Evolutionary conservation across 2,797 vertebrate genomes (phyloP).

Genomic region (Epinephelus coioides): DNA sequence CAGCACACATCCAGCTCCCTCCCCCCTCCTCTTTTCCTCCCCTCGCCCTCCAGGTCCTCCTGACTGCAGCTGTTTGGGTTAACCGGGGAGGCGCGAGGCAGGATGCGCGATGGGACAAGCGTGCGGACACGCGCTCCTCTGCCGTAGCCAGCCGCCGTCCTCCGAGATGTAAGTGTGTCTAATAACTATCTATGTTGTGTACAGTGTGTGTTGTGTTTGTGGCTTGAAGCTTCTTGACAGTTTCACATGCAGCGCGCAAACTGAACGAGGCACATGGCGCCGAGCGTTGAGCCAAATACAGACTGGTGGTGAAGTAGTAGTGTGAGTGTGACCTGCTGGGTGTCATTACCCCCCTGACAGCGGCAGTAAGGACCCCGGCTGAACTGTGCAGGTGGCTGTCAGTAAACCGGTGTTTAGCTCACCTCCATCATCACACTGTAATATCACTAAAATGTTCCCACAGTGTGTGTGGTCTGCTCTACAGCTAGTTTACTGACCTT

Average conservation of each 20-base stretch:
- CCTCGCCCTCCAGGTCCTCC: conserved; percentile 22
- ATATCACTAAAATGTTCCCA: neutral
- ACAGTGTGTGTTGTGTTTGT: conserved; percentile 10
- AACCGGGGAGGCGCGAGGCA: conserved; percentile 81
- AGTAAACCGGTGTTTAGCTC: conserved; percentile 13
- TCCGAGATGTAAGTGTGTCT: conserved; percentile 89
- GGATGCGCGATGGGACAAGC: conserved; percentile 97
- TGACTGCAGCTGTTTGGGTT: conserved; percentile 73
- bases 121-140: conserved; percentile 97
- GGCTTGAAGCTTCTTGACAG: neutral
- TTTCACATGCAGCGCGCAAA: conserved; percentile 1
- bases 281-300: conserved; percentile 28
- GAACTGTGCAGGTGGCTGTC: conserved; percentile 37
- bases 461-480: neutral
- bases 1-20: neutral
- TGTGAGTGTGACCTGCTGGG: conserved; percentile 59
- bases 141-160: conserved; percentile 93
- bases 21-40: conserved; percentile 4
- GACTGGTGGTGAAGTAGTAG: conserved; percentile 34
- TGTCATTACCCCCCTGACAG: conserved; percentile 53
- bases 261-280: conserved; percentile 57
- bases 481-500: conserved; percentile 45
- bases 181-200: conserved; percentile 17
- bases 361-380: conserved; percentile 27
- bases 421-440: neutral